Base-by-base conservation (phyloP, 2,888 invertebrate species). In the Cephus rjabovi region DNA sequence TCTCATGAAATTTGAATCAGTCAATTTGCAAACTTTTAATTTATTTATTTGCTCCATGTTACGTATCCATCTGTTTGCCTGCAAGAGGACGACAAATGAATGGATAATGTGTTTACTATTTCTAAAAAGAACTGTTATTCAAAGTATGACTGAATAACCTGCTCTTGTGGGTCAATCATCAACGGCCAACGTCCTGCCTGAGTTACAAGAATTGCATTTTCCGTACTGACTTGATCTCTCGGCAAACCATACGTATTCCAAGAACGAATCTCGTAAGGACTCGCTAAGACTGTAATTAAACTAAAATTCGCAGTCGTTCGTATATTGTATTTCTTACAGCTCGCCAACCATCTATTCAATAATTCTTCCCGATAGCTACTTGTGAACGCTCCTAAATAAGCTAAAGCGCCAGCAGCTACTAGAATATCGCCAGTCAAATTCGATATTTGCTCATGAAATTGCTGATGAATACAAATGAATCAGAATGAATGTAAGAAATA, bases 91-190 rank as follows among this genome's bases (percentile, higher is more conserved):
- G 6, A 76, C 56, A 40, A 4, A 34, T 71, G 71, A 73, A 40
- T 56, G 56, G n/a, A 74, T 23, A 9, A 56, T 23, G 23, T 23
- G 9, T 56, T 56, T 56, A 56, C 4, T 15, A 56, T 56, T 23
- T 56, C 9, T 23, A 6, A 9, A 56, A 56, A 23, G 2, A 56
- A 56, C 23, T 23, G 23, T 23, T 56, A 23, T 9, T 56, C 23
- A 56, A 56, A 23, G 23, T 6, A 56, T 6, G 9, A 9, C 23
- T 56, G 23, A 56, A 23, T 15, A 73, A 96, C 96, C 93, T 98
- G 98, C 89, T 98, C 98, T 90, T 98, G 98, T 0, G 98, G 98
- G 92, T 98, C 98, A 80, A 98, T 97, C 94, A 98, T 97, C 31
- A 98, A 93, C 0, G 98, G 97, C 97, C 97, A 97, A 23, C 96